phyloP scores from a whole-genome alignment of 2,113 vertebrate genomes.

The Myxocyprinus asiaticus region DNA sequence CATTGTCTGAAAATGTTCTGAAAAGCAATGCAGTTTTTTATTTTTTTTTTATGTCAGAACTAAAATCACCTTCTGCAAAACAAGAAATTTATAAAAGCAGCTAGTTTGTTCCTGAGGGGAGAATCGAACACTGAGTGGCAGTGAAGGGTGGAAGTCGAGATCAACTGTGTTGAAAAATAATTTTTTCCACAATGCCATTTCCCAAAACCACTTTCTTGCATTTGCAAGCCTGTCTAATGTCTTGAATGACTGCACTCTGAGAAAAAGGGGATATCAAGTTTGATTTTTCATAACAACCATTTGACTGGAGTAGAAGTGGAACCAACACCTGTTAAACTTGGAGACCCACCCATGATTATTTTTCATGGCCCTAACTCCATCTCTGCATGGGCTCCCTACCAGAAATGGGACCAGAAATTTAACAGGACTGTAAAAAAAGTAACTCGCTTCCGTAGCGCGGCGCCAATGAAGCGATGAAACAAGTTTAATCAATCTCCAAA shows the following conservation, averaged over 20 bases:
- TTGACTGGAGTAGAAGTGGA: conserved; percentile 65
- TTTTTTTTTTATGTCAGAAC: no score
- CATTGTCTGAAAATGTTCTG: background rate
- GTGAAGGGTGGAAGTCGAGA: conserved; percentile 30
- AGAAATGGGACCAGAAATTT: conserved; percentile 28
- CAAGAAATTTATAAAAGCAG: background rate
- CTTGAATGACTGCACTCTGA: conserved; percentile 69
- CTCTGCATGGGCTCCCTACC: conserved; percentile 15
- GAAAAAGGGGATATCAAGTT: conserved; percentile 59
- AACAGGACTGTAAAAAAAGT: conserved; percentile 4
- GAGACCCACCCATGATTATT: conserved; percentile 64
- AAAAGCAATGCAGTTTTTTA: background rate
- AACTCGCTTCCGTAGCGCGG: background rate
- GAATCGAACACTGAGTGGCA: conserved; percentile 24
- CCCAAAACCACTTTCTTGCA: conserved; percentile 52
- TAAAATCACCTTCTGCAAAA: background rate
- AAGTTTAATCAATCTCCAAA: conserved; percentile 58
- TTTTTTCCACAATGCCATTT: conserved; percentile 47
- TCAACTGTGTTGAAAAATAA: conserved; percentile 44
- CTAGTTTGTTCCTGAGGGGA: conserved; percentile 5
- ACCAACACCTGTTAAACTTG: conserved; percentile 69
- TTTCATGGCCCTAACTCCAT: background rate
- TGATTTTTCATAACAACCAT: conserved; percentile 67
- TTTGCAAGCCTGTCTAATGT: conserved; percentile 52
- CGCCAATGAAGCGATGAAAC: conserved; percentile 53